A percentile compares a stretch with the other conserved stretches of the same genome.
phyloP scores from a whole-genome alignment of 2,113 vertebrate species.

The Oostethus manadensis region DNA sequence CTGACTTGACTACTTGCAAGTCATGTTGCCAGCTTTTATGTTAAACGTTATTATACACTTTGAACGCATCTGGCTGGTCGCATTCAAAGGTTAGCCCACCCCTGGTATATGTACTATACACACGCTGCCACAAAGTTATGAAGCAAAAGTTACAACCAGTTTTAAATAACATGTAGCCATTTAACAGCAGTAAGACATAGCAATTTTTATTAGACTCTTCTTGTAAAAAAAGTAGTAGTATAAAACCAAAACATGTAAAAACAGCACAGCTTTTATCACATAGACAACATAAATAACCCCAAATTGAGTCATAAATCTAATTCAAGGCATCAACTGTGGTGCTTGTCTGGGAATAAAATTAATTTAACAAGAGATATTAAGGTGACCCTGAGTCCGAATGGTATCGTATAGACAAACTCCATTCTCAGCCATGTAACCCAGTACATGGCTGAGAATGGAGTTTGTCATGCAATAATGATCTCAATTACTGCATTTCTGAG shows the following conservation, averaged over 20 bases:
- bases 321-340: neutral
- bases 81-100: too few species aligned
- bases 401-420: neutral
- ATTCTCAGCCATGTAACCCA: neutral
- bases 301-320: neutral
- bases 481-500: neutral
- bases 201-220: conserved; percentile 40
- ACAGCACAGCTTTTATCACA: conserved; percentile 3
- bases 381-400: neutral
- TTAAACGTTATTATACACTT: too few species aligned
- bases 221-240: conserved; percentile 25
- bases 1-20: too few species aligned
- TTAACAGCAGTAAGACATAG: neutral
- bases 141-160: neutral
- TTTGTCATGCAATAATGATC: neutral
- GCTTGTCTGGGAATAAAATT: conserved; percentile 11
- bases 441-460: too few species aligned
- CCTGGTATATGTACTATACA: neutral
- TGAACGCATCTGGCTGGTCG: too few species aligned
- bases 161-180: neutral
- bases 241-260: conserved; percentile 19
- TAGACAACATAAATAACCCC: conserved; percentile 15
- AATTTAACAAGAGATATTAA: neutral
- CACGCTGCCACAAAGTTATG: neutral
- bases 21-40: too few species aligned